These are phyloP conservation scores for Brachynemurus nebulosus DNA, from an alignment of 2,888 invertebrate species.

Conservation along the genomic window DNA sequence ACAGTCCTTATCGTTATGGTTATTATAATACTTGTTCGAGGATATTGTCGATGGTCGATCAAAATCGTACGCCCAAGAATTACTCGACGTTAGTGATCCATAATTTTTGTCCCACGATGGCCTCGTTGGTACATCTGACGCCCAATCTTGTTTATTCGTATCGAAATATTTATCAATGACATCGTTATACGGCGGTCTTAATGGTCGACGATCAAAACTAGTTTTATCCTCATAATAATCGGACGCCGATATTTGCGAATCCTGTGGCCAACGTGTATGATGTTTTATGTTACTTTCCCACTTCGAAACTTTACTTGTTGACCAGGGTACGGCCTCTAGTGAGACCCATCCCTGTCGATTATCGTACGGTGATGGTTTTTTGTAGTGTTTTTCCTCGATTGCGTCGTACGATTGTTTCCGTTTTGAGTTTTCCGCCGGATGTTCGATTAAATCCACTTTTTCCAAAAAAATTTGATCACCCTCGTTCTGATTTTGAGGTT, in stretches of 20 bases:
- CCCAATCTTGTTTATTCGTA: slow-evolving; percentile 11
- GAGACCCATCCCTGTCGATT: slow-evolving; percentile 67
- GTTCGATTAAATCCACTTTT: slow-evolving; percentile 19
- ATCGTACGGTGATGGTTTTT: slow-evolving; percentile 48
- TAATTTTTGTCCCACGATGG: not conserved
- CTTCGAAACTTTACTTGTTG: slow-evolving; percentile 64
- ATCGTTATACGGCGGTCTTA: not conserved
- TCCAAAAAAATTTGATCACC: slow-evolving; percentile 3
- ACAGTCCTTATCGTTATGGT: no score
- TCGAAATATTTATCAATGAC: slow-evolving; percentile 1
- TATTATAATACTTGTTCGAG: no score
- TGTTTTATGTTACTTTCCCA: slow-evolving; percentile 51
- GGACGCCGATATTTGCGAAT: not conserved
- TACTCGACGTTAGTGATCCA: not conserved
- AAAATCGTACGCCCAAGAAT: slow-evolving; percentile 5
- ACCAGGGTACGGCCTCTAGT: slow-evolving; percentile 65
- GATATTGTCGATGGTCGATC: not conserved
- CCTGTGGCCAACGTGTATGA: slow-evolving; percentile 21
- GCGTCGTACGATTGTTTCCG: slow-evolving; percentile 31
- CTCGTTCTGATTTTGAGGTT: not conserved
- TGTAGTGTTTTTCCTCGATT: slow-evolving; percentile 38
- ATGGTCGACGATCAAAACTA: not conserved
- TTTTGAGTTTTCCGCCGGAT: slow-evolving; percentile 14
- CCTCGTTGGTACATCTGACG: slow-evolving; percentile 1
- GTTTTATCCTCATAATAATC: slow-evolving; percentile 1